Percentiles rank a stretch among this genome's conserved stretches.
Evolutionary conservation across 2,888 invertebrate species (phyloP).

Genomic region (Argyresthia albistria): DNA sequence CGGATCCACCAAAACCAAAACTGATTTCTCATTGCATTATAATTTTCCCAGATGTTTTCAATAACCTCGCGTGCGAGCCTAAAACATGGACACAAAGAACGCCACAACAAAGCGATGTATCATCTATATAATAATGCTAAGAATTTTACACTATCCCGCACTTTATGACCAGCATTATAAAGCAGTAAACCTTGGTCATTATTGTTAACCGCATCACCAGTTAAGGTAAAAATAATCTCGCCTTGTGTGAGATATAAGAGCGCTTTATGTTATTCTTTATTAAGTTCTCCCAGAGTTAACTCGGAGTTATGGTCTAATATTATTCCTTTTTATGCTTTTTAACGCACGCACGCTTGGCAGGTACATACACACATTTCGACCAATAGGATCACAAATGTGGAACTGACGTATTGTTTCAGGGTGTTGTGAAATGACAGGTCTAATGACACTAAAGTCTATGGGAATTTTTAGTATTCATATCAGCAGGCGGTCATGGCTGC

Average conservation of each 20-base stretch:
- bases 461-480: neutral
- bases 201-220: conserved; percentile 25
- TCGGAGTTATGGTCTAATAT: conserved; percentile 22
- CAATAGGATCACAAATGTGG: conserved; percentile 4
- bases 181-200: conserved; percentile 40
- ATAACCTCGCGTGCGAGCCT: no score
- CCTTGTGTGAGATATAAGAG: conserved; percentile 28
- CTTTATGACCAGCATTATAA: conserved; percentile 21
- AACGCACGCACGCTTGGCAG: neutral
- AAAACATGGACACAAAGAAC: no score
- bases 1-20: no score
- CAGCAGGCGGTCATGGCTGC: neutral
- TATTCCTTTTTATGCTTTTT: neutral
- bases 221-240: conserved; percentile 39
- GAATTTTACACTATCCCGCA: conserved; percentile 13
- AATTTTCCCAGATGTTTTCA: no score
- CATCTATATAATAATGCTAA: conserved; percentile 15
- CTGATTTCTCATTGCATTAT: no score
- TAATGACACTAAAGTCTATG: neutral
- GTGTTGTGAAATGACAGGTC: neutral
- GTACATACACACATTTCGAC: conserved; percentile 2
- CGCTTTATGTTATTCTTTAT: conserved; percentile 44
- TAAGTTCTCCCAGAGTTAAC: conserved; percentile 34
- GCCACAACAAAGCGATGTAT: neutral
- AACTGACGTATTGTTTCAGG: no score